A percentile compares a stretch with the other conserved stretches of the same genome.
Evolutionary conservation across 2,797 vertebrate species (phyloP).

Genomic region (Falco concolor): DNA sequence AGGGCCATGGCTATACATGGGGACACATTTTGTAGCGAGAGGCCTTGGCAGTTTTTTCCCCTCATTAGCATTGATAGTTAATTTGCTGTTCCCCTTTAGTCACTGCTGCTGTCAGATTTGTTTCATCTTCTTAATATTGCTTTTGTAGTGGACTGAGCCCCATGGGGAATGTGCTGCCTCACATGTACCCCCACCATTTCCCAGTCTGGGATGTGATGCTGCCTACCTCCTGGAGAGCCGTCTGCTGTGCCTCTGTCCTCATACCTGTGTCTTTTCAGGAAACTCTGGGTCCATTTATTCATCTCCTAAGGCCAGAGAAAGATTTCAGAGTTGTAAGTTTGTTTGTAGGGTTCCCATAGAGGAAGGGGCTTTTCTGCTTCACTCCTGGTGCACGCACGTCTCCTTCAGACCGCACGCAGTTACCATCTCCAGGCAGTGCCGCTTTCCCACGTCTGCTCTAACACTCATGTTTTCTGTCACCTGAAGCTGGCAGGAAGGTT

Average conservation of each 20-base stretch:
- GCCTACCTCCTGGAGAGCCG: not conserved
- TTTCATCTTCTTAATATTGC: not conserved
- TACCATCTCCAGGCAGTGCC: not conserved
- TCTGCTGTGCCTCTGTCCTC: not conserved
- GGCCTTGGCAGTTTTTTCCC: not conserved
- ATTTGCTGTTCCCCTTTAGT: not conserved
- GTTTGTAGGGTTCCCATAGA: not conserved
- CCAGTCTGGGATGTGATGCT: not conserved
- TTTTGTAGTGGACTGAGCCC: not conserved
- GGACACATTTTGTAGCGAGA: not conserved
- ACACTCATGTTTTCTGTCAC: not conserved
- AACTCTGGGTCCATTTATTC: not conserved
- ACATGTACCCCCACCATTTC: not conserved
- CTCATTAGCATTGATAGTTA: not conserved
- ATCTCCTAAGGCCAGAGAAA: not conserved
- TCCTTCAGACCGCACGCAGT: rapidly evolving
- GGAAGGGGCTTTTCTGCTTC: not conserved
- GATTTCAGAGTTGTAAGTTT: not conserved
- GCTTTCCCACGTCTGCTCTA: not conserved
- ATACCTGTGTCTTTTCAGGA: not conserved
- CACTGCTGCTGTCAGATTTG: not conserved
- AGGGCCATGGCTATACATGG: not conserved
- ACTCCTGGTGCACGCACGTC: not conserved
- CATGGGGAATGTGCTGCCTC: not conserved
- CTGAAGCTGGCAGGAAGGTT: not conserved